Evolutionary conservation across 2,888 invertebrate species (phyloP), one percentile per base, ranked within the genome.

Genomic region (Eudemis profundana): DNA sequence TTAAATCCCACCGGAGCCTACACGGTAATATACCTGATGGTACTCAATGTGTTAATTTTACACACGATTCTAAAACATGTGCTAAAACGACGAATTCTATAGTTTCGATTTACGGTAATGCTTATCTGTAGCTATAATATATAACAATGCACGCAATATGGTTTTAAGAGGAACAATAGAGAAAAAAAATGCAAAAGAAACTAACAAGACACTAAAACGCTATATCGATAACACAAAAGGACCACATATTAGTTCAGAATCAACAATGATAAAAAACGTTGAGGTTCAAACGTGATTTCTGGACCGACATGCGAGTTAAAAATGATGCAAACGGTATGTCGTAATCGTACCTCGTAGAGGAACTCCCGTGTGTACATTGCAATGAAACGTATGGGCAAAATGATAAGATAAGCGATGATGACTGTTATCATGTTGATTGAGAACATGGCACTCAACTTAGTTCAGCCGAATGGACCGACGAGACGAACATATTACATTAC

Each of bases 331-430:
- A 36, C 61, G 36, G 17, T 15, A 44, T 38, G 63, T 42, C 59
- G 72, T 72, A 74, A 73, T 72, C 72, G 74, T 72, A 70, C 60
- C 69, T 71, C 77, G 76, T 75, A 76, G 67, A 70, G 76, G 80
- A 78, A 76, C 66, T 66, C 71, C 66, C 74, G 74, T 77, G 74
- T 77, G 72, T 75, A 69, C 68, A 65, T 53, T 72, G 76, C 71
- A 70, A 75, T 71, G 69, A 70, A 75, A 78, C 72, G 61, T 61
- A 68, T 68, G 69, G 74, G 62, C 72, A 61, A 63, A 66, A 67
- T 69, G 78, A 80, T 78, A 77, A 76, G 76, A 78, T 75, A 72
- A 73, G 65, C 64, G n/a, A 49, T 68, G 54, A 69, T 69, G 70
- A 69, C 61, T 63, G 68, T 61, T 69, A 70, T 67, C 23, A 54